Evolutionary conservation across 2,797 vertebrate genomes (phyloP).

Genomic region (Podarcis siculus): DNA sequence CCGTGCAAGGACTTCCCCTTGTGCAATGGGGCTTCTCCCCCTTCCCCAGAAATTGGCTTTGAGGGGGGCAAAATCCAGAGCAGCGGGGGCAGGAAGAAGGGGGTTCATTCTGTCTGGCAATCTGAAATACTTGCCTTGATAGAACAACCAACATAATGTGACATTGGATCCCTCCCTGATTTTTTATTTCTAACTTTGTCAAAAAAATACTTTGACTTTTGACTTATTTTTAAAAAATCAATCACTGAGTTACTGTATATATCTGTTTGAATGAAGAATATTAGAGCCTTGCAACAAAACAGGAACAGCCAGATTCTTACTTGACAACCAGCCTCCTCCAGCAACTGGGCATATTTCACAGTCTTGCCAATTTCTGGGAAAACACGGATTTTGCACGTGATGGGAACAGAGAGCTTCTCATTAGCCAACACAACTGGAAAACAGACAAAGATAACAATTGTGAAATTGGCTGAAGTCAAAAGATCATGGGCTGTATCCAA

Average conservation of each 20-base stretch:
- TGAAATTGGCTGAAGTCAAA: conserved; percentile 22
- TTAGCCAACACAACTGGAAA: conserved; percentile 88
- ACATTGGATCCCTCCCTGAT: too few species aligned
- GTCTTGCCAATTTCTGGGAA: conserved; percentile 94
- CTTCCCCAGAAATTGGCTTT: too few species aligned
- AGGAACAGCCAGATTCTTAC: conserved; percentile 77
- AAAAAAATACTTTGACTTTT: not conserved
- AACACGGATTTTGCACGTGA: conserved; percentile 97
- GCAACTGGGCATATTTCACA: conserved; percentile 91
- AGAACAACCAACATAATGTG: too few species aligned
- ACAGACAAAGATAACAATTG: conserved; percentile 52
- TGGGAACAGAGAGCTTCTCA: conserved; percentile 91
- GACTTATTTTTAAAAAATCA: not conserved
- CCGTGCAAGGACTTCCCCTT: too few species aligned
- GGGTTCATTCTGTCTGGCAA: too few species aligned
- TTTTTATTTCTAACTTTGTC: not conserved
- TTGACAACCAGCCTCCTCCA: conserved; percentile 97
- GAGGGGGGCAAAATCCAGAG: too few species aligned
- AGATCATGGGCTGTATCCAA: not conserved
- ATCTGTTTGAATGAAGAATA: not conserved
- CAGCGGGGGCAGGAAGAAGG: too few species aligned
- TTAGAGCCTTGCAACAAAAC: not conserved
- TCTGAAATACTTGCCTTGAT: too few species aligned
- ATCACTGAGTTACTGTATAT: not conserved
- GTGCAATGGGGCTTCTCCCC: too few species aligned